A percentile compares a stretch with the other conserved stretches of the same genome.
These are phyloP conservation scores for Euura saliciscinereae DNA, from an alignment of 1,140 invertebrate species.

Conservation along the genomic window DNA sequence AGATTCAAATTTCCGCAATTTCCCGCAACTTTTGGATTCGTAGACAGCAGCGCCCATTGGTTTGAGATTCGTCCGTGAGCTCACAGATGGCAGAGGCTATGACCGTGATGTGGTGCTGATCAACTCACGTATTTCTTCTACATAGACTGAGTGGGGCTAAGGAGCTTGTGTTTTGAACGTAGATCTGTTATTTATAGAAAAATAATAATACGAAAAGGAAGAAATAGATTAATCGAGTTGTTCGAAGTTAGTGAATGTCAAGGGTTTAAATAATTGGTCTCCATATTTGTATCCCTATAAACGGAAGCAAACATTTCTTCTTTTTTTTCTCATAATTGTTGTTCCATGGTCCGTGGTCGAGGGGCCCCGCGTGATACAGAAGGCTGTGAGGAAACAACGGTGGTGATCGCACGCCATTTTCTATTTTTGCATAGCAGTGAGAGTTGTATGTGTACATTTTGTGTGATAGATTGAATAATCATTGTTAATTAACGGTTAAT, in stretches of 20 bases:
- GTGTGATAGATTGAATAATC: slow-evolving; percentile 41
- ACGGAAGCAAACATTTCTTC: neutral
- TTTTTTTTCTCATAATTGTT: neutral
- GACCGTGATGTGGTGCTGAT: neutral
- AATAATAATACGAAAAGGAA: neutral
- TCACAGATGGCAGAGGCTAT: too few species aligned
- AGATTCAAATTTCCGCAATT: too few species aligned
- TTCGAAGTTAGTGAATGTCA: neutral
- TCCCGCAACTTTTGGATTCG: too few species aligned
- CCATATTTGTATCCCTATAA: neutral
- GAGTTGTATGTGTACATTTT: slow-evolving; percentile 49
- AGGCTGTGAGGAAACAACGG: slow-evolving; percentile 29
- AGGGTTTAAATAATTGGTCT: neutral
- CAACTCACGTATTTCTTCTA: neutral
- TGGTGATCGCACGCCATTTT: slow-evolving; percentile 57
- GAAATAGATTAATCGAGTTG: neutral
- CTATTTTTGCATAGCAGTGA: slow-evolving; percentile 59
- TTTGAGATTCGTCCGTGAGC: too few species aligned
- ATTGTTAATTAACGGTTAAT: slow-evolving; percentile 22
- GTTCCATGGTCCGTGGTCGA: neutral
- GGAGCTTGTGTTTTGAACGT: neutral
- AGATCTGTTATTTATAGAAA: neutral
- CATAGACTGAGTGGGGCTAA: neutral
- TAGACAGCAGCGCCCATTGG: too few species aligned
- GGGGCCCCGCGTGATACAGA: slow-evolving; percentile 19